These are phyloP conservation scores for Drosophila pallidifrons DNA, from an alignment of 1,140 invertebrate genomes.

Conservation along the genomic window DNA sequence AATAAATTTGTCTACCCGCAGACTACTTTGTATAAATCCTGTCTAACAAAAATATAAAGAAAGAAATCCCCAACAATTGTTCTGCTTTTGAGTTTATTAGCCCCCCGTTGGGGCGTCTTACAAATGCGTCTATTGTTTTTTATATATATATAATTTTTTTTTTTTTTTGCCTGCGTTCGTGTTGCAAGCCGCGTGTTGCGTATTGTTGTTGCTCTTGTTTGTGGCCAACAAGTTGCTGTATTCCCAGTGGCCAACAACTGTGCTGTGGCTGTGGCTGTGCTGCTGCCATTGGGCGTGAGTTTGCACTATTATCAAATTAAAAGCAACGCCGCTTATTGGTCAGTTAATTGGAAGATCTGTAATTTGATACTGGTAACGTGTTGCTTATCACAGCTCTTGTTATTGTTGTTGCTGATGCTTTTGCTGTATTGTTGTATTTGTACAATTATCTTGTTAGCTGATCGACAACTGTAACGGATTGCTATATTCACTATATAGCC, in stretches of 20 bases:
- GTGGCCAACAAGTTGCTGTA: conserved; percentile 43
- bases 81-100: conserved; percentile 77
- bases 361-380: conserved; percentile 78
- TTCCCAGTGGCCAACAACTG: conserved; percentile 12
- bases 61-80: conserved; percentile 55
- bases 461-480: conserved; percentile 82
- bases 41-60: conserved; percentile 34
- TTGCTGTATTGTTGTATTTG: conserved; percentile 44
- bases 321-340: conserved; percentile 77
- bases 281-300: conserved; percentile 62
- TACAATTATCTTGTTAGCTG: conserved; percentile 81
- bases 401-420: conserved; percentile 17
- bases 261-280: background rate
- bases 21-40: conserved; percentile 37
- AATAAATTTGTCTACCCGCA: conserved; percentile 23
- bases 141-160: no score
- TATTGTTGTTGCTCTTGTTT: conserved; percentile 36
- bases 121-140: conserved; percentile 76
- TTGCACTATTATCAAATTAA: conserved; percentile 76
- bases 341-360: conserved; percentile 82
- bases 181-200: conserved; percentile 50
- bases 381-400: conserved; percentile 73
- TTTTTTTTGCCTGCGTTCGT: conserved; percentile 39
- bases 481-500: conserved; percentile 22
- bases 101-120: conserved; percentile 75